These are phyloP conservation scores for Neolamprologus sp. DNA, from an alignment of 2,113 vertebrate species.

Conservation along the genomic window DNA sequence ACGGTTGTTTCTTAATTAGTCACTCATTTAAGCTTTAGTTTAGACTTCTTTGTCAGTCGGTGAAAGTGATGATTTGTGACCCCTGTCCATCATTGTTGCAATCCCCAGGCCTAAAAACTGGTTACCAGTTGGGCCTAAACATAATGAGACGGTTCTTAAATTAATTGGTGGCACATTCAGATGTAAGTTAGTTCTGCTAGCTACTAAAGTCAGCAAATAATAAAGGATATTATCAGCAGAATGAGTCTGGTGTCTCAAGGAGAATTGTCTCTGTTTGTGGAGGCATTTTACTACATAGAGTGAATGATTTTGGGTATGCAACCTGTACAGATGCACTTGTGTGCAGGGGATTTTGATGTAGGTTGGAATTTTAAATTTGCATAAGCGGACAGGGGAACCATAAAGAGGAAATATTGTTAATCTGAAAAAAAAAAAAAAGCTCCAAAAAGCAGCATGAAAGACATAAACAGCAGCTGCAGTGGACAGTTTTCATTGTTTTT, in stretches of 20 bases:
- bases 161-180: not conserved
- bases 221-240: not conserved
- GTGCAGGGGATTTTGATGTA: not conserved
- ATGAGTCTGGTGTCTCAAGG: not conserved
- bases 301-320: not conserved
- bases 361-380: not conserved
- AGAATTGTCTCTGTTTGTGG: not conserved
- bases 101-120: not conserved
- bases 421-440: fast-evolving
- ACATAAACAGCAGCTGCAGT: not conserved
- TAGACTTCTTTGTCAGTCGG: not conserved
- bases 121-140: not conserved
- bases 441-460: not conserved
- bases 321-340: not conserved
- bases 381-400: not conserved
- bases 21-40: not conserved
- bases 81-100: not conserved
- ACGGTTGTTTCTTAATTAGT: not conserved
- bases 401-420: not conserved
- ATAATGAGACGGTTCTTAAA: not conserved
- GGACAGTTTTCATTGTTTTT: not conserved
- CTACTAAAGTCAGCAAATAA: not conserved
- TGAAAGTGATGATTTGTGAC: not conserved
- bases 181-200: not conserved
- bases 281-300: not conserved